phyloP scores from a whole-genome alignment of 2,888 invertebrate genomes.

The Gerris lacustris region DNA sequence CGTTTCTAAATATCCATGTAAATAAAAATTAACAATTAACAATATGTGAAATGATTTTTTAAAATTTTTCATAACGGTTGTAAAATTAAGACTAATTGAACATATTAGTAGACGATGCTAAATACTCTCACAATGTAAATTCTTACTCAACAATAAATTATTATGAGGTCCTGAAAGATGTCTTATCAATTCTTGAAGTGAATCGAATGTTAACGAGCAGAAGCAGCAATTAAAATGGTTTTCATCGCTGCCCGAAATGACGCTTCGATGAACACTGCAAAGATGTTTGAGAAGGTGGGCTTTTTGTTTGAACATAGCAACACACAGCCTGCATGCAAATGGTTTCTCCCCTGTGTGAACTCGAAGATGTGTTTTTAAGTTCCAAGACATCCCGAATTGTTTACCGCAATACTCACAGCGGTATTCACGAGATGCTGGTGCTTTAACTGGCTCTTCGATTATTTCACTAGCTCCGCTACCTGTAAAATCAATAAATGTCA shows the following conservation, averaged over 20 bases:
- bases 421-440: conserved; percentile 63
- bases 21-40: too few species aligned
- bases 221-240: conserved; percentile 75
- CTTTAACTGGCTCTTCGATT: conserved; percentile 33
- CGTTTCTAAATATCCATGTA: too few species aligned
- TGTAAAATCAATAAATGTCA: neutral
- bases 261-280: conserved; percentile 78
- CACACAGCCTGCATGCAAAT: conserved; percentile 74
- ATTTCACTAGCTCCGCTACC: conserved; percentile 22
- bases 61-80: too few species aligned
- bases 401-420: conserved; percentile 81
- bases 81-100: too few species aligned
- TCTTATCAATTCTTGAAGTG: conserved; percentile 71
- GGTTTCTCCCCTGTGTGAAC: conserved; percentile 83
- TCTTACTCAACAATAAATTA: conserved; percentile 73
- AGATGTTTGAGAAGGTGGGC: conserved; percentile 76
- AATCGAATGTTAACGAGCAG: conserved; percentile 73
- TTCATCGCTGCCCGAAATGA: conserved; percentile 61
- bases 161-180: conserved; percentile 81
- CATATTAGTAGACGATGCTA: neutral
- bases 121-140: conserved; percentile 52
- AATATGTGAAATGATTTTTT: too few species aligned
- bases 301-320: conserved; percentile 85
- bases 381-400: conserved; percentile 87
- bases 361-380: conserved; percentile 74